Base-by-base conservation (phyloP, 2,888 invertebrate species). In the Xylophagus ater region DNA sequence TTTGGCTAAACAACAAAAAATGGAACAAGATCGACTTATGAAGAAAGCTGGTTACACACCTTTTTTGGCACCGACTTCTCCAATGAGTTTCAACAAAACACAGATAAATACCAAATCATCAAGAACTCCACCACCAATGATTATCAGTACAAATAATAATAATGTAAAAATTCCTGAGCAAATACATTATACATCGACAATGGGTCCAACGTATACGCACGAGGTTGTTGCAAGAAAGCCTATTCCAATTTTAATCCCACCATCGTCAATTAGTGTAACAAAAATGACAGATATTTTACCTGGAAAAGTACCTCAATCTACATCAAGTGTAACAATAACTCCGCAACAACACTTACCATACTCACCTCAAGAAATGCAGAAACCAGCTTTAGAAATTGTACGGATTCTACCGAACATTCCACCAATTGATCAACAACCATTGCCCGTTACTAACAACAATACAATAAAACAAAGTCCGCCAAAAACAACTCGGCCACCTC, bases 401-500 rank as follows among this genome's bases (percentile, higher is more conserved):
- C 51, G 59, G n/a, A 47, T 61, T 26, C 51, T 53, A 4, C 44
- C 53, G 13, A 48, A 44, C 28, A 50, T 48, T 28, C 50, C 53
- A 4, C 34, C 48, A n/a, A 37, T 44, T 18, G 48, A 49, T 28
- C 45, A 47, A 24, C 45, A 48, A 36, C 34, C 36, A 3, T 5
- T 42, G 4, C 19, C 40, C 4, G 18, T 47, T n/a, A 47, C 41
- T 4, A 45, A 41, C 21, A 44, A 44, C 17, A 45, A 43, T 15
- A 34, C 48, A 8, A 38, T 37, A 3, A 51, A 50, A 32, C 44
- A 44, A 7, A 55, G 44, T 14, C 41, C 51, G 29, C 51, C 54
- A 5, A 68, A 67, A 50, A 49, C 49, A 5, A 49, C 51, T 6
- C 53, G 70, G 38, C 67, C 72, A 3, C 68, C 69, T 41, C 72